Evolutionary conservation across 2,888 invertebrate genomes (phyloP).

Genomic region (Lottia gigantea): DNA sequence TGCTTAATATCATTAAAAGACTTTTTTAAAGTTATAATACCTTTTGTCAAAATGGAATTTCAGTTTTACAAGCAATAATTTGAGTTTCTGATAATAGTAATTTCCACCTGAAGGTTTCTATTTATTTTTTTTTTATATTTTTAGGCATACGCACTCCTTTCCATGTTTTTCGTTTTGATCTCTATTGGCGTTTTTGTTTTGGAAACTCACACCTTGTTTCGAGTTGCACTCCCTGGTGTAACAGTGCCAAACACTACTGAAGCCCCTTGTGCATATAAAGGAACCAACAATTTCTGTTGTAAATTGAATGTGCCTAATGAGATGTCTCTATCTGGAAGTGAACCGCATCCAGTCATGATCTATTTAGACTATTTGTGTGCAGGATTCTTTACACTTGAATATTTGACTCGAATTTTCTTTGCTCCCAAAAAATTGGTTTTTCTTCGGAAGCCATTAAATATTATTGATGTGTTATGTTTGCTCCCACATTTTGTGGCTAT

Average conservation of each 20-base stretch:
- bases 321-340: slow-evolving; percentile 39
- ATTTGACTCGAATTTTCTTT: slow-evolving; percentile 48
- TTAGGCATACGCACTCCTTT: slow-evolving; percentile 61
- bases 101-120: too few relatives aligned
- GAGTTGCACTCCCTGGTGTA: slow-evolving; percentile 46
- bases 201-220: slow-evolving; percentile 63
- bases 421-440: slow-evolving; percentile 55
- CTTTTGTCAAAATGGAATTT: too few relatives aligned
- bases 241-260: slow-evolving; percentile 23
- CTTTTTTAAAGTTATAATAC: too few relatives aligned
- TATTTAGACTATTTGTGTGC: slow-evolving; percentile 59
- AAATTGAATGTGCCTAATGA: slow-evolving; percentile 15
- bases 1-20: too few relatives aligned
- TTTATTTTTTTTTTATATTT: slow-evolving; percentile 15
- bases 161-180: slow-evolving; percentile 64
- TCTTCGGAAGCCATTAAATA: slow-evolving; percentile 55
- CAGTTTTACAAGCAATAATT: too few relatives aligned
- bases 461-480: slow-evolving; percentile 63
- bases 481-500: slow-evolving; percentile 61
- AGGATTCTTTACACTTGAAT: slow-evolving; percentile 61
- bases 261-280: slow-evolving; percentile 2
- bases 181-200: slow-evolving; percentile 64
- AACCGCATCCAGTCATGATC: slow-evolving; percentile 56
- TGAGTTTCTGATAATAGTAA: too few relatives aligned
- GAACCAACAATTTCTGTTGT: slow-evolving; percentile 29